Evolutionary conservation across 2,113 vertebrate species (phyloP).

Genomic region (Otis tarda): DNA sequence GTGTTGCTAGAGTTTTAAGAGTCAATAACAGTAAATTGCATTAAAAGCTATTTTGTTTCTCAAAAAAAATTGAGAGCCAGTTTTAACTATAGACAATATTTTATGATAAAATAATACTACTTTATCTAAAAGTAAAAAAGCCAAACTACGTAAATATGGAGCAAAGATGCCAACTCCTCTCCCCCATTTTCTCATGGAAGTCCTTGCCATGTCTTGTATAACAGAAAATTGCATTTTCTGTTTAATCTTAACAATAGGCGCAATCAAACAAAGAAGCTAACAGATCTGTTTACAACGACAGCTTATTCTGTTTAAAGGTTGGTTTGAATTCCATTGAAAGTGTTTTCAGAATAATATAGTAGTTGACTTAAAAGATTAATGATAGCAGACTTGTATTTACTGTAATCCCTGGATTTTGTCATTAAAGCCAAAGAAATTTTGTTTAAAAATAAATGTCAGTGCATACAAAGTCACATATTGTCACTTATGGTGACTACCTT

Average conservation of each 20-base stretch:
- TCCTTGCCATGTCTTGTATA: background rate
- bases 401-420: background rate
- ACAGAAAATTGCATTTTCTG: background rate
- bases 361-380: slow-evolving; percentile 15
- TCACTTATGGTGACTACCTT: background rate
- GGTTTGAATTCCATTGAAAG: background rate
- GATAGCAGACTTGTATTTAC: background rate
- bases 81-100: background rate
- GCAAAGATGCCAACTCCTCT: background rate
- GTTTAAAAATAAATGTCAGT: background rate
- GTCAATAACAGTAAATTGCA: background rate
- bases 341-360: background rate
- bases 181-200: background rate
- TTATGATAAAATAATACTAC: background rate
- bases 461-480: background rate
- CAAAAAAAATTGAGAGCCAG: background rate
- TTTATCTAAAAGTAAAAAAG: background rate
- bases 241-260: background rate
- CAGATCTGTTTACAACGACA: background rate
- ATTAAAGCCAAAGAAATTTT: background rate
- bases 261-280: background rate
- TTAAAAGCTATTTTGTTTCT: background rate
- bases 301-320: background rate
- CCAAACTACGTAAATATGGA: background rate
- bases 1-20: background rate